A percentile compares a stretch with the other conserved stretches of the same genome.
Conservation (phyloP, 2,888 invertebrate genomes). For the Drosophila ustulata region DNA sequence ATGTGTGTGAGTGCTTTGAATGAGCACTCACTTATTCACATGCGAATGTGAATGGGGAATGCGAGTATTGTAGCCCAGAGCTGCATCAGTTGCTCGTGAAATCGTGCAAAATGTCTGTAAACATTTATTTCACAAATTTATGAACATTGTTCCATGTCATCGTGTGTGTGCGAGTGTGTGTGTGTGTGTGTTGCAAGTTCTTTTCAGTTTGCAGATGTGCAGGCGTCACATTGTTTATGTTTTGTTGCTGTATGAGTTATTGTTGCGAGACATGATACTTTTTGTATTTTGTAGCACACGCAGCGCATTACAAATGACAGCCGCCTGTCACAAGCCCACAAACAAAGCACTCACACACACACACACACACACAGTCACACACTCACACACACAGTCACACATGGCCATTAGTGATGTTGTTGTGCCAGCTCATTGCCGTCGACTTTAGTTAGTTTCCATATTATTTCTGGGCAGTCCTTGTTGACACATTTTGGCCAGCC, state of each 20-base stretch:
- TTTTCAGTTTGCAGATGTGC: slow-evolving; percentile 47
- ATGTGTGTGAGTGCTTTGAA: slow-evolving; percentile 14
- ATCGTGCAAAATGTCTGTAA: slow-evolving; percentile 65
- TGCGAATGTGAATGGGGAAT: no score
- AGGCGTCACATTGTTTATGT: slow-evolving; percentile 55
- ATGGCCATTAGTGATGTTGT: not conserved
- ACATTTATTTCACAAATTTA: slow-evolving; percentile 42
- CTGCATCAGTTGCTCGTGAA: slow-evolving; percentile 37
- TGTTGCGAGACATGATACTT: slow-evolving; percentile 69
- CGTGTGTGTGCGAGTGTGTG: slow-evolving; percentile 9
- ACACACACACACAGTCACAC: slow-evolving; percentile 35
- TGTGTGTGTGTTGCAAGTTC: slow-evolving; percentile 21
- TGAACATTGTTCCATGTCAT: slow-evolving; percentile 32
- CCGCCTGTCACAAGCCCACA: slow-evolving; percentile 56
- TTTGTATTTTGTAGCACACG: slow-evolving; percentile 46
- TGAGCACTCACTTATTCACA: slow-evolving; percentile 20
- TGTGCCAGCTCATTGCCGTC: not conserved
- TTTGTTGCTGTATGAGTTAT: slow-evolving; percentile 57
- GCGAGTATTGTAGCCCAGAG: slow-evolving; percentile 8
- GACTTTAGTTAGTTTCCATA: slow-evolving; percentile 34
- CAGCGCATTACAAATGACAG: slow-evolving; percentile 68
- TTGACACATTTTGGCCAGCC: slow-evolving; percentile 45
- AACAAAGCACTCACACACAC: slow-evolving; percentile 28
- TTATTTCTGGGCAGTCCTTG: slow-evolving; percentile 3
- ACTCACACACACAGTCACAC: slow-evolving; percentile 8